These are phyloP conservation scores for Sebastiscus tertius DNA, from an alignment of 2,797 vertebrate species.

Conservation along the genomic window DNA sequence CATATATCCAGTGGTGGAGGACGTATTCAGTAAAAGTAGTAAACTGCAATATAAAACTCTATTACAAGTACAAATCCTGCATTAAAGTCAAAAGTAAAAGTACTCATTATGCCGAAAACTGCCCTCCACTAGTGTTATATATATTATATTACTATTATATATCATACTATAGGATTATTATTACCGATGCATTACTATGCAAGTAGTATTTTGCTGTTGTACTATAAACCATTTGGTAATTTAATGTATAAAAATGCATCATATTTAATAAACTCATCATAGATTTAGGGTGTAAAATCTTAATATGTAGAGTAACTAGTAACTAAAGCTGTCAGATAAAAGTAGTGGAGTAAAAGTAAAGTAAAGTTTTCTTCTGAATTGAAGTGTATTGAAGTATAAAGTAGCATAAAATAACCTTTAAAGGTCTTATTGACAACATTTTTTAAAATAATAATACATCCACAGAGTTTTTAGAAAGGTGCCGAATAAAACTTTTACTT, in stretches of 20 bases:
- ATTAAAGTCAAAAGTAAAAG: background rate
- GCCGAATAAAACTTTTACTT: rapidly evolving
- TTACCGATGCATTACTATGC: background rate
- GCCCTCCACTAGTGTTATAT: background rate
- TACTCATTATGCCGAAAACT: background rate
- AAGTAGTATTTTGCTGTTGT: background rate
- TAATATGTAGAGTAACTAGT: too few relatives aligned
- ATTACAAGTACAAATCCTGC: background rate
- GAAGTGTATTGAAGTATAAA: background rate
- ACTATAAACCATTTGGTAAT: background rate
- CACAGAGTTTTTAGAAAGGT: too few relatives aligned
- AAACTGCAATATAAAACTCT: background rate
- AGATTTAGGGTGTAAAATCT: too few relatives aligned
- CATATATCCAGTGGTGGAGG: background rate
- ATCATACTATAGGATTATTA: background rate
- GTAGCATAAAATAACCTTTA: too few relatives aligned
- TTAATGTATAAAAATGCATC: background rate
- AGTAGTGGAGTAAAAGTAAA: background rate
- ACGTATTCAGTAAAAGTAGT: background rate
- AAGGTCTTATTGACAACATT: too few relatives aligned
- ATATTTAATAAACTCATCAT: background rate
- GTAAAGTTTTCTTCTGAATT: background rate
- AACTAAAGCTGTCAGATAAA: background rate
- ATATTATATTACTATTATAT: background rate
- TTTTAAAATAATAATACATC: too few relatives aligned